These are phyloP conservation scores for Dicyrtomina minuta DNA, from an alignment of 2,888 invertebrate species.

Conservation along the genomic window DNA sequence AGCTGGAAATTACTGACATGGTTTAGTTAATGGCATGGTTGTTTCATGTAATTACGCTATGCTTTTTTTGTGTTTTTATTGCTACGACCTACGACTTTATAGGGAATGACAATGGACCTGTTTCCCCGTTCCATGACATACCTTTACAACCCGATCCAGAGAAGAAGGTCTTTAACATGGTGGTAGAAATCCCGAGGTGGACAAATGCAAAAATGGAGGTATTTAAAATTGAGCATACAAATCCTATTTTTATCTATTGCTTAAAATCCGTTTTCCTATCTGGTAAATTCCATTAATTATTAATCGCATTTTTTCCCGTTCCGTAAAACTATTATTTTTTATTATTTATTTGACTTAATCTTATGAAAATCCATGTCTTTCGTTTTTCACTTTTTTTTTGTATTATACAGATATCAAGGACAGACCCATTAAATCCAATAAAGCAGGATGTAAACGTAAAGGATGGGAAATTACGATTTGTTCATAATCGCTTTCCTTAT, in stretches of 20 bases:
- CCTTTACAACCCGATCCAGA: slow-evolving; percentile 71
- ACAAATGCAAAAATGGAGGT: slow-evolving; percentile 99
- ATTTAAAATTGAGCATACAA: too few species aligned
- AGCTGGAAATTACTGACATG: too few species aligned
- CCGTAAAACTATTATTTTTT: too few species aligned
- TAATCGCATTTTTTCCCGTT: too few species aligned
- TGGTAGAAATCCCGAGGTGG: slow-evolving; percentile 99
- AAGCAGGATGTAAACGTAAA: slow-evolving; percentile 99
- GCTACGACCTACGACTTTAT: slow-evolving; percentile 52
- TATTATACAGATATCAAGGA: slow-evolving; percentile 66
- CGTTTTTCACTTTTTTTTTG: too few species aligned
- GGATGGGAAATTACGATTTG: slow-evolving; percentile 91
- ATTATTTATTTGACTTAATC: too few species aligned
- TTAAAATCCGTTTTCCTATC: too few species aligned
- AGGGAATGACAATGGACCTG: slow-evolving; percentile 76
- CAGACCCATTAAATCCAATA: slow-evolving; percentile 91
- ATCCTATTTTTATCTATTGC: too few species aligned
- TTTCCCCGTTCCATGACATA: slow-evolving; percentile 98
- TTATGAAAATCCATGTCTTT: neutral
- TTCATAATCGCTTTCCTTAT: slow-evolving; percentile 97
- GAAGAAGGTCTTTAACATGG: slow-evolving; percentile 85
- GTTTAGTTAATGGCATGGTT: neutral
- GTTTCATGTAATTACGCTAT: too few species aligned
- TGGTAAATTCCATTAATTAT: too few species aligned
- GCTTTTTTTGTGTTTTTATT: too few species aligned